Evolutionary conservation across 2,797 vertebrate genomes (phyloP), one percentile per base, ranked within the genome.

Genomic region (Tauraco hartlaubi): DNA sequence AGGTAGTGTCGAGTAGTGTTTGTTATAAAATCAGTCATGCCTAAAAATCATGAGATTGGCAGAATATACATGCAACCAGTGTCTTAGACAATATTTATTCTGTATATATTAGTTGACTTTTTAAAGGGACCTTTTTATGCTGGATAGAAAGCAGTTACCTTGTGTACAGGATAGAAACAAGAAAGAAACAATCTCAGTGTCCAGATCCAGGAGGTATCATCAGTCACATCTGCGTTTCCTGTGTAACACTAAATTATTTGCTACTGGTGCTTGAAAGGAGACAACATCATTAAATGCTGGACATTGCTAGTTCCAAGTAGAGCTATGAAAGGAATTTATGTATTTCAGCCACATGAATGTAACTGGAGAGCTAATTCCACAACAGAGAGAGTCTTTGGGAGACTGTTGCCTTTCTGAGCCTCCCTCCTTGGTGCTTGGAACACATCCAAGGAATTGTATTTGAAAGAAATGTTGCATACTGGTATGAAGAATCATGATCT

Each of bases 11-110:
- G 69, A 9, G 11, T 44, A 49, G 15, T 10, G 5, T 58, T 63
- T 64, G 20, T 14, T 15, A 28, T 28, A 51, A 66, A 72, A 56
- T 35, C 2, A 67, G 6, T 7, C 73, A 83, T 31, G 12, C 9
- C 9, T 76, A 41, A 79, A 56, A 66, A 73, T 52, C 6, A 48
- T 12, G 9, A 23, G 2, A 17, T 85, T 76, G 51, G 16, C 33
- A 88, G 44, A 82, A 44, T 0, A 1, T 44, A 6, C 4, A 6
- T 22, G 7, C 2, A 78, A 23, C 2, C 16, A 21, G 31, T 1
- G 12, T 35, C 35, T 74, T 59, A 37, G 29, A 55, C 13, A 43
- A 12, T 37, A 79, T 46, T 71, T 54, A 46, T 54, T 51, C 9
- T n/a, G 5, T 54, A 23, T 49, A 6, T 33, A 7, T 66, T 28